A percentile compares a stretch with the other conserved stretches of the same genome.
These are phyloP conservation scores for Parauchenoglanis punctatus DNA, from an alignment of 2,797 vertebrate species.

Conservation along the genomic window DNA sequence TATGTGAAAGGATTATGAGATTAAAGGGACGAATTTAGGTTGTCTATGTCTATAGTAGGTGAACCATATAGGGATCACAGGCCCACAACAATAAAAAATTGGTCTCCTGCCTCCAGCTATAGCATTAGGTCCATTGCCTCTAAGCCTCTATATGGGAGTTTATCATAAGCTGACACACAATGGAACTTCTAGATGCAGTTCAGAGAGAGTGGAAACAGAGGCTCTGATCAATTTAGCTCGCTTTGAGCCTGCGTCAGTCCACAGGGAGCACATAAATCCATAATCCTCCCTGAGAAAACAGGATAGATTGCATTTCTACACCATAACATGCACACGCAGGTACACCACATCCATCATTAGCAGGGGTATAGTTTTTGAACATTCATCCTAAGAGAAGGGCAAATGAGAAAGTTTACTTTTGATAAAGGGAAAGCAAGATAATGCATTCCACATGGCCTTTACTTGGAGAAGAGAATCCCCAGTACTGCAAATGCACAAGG, in stretches of 20 bases:
- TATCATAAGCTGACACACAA: constrained; percentile 37
- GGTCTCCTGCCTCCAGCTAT: not conserved
- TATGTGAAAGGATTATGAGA: not conserved
- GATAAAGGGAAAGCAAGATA: not conserved
- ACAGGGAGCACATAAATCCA: constrained; percentile 26
- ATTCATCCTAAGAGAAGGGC: not conserved
- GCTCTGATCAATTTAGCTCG: constrained; percentile 42
- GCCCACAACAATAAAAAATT: constrained; percentile 15
- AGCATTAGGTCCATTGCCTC: constrained; percentile 5
- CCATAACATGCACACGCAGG: constrained; percentile 3
- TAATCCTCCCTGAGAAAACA: constrained; percentile 37
- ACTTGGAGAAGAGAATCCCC: not conserved
- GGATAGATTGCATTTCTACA: constrained; percentile 30
- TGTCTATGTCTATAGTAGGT: not conserved
- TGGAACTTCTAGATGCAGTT: constrained; percentile 11
- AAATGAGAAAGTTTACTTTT: not conserved
- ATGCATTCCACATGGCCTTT: not conserved
- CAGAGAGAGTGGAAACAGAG: constrained; percentile 33
- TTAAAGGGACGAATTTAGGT: not conserved
- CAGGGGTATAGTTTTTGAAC: constrained; percentile 27
- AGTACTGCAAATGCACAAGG: not conserved
- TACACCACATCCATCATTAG: constrained; percentile 23
- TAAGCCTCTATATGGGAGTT: constrained; percentile 14
- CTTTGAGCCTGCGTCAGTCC: not conserved
- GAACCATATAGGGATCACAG: not conserved